Percentiles rank a stretch among this genome's conserved stretches.
phyloP scores from a whole-genome alignment of 2,113 vertebrate species.

The Mormoops blainvillei region DNA sequence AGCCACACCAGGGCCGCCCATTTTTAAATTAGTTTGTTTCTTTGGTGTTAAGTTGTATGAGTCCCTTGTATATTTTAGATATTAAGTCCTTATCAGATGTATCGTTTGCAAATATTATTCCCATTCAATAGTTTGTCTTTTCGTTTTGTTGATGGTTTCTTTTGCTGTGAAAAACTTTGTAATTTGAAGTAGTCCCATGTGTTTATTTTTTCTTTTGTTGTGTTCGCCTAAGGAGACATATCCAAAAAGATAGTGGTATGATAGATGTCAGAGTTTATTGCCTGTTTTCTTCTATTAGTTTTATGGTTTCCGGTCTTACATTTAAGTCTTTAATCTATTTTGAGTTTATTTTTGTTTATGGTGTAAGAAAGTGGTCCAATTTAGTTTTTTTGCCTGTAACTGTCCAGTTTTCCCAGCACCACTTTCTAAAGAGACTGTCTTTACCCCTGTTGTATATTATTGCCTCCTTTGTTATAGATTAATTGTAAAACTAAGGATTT shows the following conservation, averaged over 20 bases:
- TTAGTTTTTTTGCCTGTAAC: neutral
- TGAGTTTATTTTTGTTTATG: neutral
- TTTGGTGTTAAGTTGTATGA: neutral
- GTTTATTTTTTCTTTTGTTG: neutral
- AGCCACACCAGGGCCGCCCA: neutral
- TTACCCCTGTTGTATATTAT: neutral
- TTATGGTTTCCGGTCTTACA: neutral
- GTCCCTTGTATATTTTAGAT: neutral
- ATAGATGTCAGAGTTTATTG: neutral
- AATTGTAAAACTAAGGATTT: neutral
- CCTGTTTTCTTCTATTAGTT: neutral
- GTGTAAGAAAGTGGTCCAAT: neutral
- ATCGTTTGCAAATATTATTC: neutral
- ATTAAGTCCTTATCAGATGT: neutral
- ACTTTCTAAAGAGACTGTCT: neutral
- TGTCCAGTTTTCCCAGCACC: neutral
- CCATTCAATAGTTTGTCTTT: neutral
- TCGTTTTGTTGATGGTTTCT: neutral
- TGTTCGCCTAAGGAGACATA: neutral
- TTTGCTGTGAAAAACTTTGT: neutral
- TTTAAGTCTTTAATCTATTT: neutral
- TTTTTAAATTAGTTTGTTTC: neutral
- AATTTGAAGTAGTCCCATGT: neutral
- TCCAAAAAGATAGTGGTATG: neutral
- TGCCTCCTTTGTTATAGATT: neutral